A percentile compares a stretch with the other conserved stretches of the same genome.
phyloP scores from a whole-genome alignment of 1,140 invertebrate genomes.

The honey bee (Apis mellifera) region Amel_HAv3.1 CM009940.2:3967501-3968000 shows the following conservation, averaged over 20 bases:
- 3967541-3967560: not conserved
- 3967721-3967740: not conserved
- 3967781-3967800: slow-evolving; percentile 35
- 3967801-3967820: slow-evolving; percentile 15
- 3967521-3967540: not conserved
- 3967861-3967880: not conserved
- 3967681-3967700: not conserved
- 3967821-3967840: slow-evolving; percentile 10
- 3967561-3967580: not conserved
- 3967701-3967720: not conserved
- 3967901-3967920: not conserved
- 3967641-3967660: not conserved
- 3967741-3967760: not conserved
- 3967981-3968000: not conserved
- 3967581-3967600: slow-evolving; percentile 20
- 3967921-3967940: not conserved
- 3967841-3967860: no score
- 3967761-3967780: not conserved
- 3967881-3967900: not conserved
- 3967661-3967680: not conserved
- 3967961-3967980: not conserved
- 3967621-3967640: no score
- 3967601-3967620: not conserved
- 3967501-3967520: slow-evolving; percentile 12
- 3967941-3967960: no score